A percentile compares a stretch with the other conserved stretches of the same genome.
phyloP scores from a whole-genome alignment of 2,113 vertebrate species.

The Pygathrix nemaeus region DNA sequence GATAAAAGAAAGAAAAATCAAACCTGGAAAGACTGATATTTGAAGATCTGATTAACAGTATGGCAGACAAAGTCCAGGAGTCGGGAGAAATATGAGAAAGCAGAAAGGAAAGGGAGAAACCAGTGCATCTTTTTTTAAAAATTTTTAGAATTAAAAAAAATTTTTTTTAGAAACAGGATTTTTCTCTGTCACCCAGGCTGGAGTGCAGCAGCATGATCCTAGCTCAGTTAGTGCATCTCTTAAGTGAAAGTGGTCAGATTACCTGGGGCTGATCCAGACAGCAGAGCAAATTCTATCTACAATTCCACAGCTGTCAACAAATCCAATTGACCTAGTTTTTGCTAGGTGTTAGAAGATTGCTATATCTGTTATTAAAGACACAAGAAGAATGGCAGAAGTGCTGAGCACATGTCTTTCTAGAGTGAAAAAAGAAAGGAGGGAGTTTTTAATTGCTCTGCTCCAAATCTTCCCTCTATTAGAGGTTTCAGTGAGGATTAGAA shows the following conservation, averaged over 20 bases:
- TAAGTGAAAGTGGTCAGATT: neutral
- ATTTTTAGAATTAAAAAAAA: too few relatives aligned
- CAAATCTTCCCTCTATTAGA: neutral
- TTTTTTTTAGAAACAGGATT: too few relatives aligned
- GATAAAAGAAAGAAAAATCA: slow-evolving; percentile 22
- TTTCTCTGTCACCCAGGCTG: too few relatives aligned
- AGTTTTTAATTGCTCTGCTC: slow-evolving; percentile 1
- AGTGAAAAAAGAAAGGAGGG: neutral
- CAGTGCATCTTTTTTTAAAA: neutral
- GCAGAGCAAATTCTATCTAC: neutral
- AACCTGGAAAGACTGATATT: neutral
- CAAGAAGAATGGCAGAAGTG: neutral
- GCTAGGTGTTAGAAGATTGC: neutral
- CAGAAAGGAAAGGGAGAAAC: neutral
- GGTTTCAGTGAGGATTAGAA: neutral
- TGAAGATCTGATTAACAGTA: slow-evolving; percentile 16
- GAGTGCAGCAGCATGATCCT: too few relatives aligned
- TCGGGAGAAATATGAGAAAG: too few relatives aligned
- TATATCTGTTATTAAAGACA: slow-evolving; percentile 30
- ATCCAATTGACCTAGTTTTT: neutral
- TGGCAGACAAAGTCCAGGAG: neutral
- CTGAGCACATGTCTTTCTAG: neutral
- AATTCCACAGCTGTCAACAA: slow-evolving; percentile 42
- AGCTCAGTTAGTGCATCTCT: neutral
- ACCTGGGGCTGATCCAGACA: neutral